phyloP scores from a whole-genome alignment of 2,888 invertebrate genomes.

The Strigamia transsilvanica region DNA sequence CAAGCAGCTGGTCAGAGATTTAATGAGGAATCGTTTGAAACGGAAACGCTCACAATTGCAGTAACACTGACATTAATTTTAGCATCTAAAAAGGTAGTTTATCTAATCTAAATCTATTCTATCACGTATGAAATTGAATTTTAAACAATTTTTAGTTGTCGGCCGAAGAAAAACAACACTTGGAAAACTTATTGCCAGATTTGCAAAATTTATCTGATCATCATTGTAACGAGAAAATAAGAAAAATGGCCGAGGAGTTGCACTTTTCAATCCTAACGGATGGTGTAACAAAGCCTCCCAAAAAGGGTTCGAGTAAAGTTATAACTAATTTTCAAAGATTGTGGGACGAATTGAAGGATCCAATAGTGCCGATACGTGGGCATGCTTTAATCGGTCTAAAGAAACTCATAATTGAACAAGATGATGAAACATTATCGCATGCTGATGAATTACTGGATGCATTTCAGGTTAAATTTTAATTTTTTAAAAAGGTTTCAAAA shows the following conservation, averaged over 20 bases:
- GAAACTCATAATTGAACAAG: slow-evolving; percentile 74
- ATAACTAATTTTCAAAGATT: not conserved
- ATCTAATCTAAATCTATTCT: not conserved
- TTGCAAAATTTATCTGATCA: slow-evolving; percentile 41
- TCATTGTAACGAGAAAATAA: slow-evolving; percentile 50
- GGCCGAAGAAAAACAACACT: not conserved
- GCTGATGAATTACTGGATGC: slow-evolving; percentile 75
- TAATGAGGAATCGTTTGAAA: not conserved
- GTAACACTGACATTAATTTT: slow-evolving; percentile 9
- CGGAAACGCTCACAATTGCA: not conserved
- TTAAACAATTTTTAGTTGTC: not conserved
- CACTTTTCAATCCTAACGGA: slow-evolving; percentile 58
- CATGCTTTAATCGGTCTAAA: slow-evolving; percentile 79
- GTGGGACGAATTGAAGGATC: slow-evolving; percentile 73
- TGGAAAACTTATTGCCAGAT: not conserved
- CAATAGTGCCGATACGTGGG: slow-evolving; percentile 79
- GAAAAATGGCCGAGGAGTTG: slow-evolving; percentile 68
- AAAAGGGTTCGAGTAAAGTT: not conserved
- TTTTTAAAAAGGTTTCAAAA: not conserved
- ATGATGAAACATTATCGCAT: slow-evolving; percentile 72
- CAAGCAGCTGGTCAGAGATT: not conserved
- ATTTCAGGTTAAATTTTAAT: slow-evolving; percentile 71
- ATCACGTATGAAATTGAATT: not conserved
- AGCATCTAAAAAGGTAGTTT: not conserved
- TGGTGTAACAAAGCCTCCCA: not conserved